Evolutionary conservation across 2,888 invertebrate genomes (phyloP), one percentile per base, ranked within the genome.

Genomic region (Geophilus truncorum): DNA sequence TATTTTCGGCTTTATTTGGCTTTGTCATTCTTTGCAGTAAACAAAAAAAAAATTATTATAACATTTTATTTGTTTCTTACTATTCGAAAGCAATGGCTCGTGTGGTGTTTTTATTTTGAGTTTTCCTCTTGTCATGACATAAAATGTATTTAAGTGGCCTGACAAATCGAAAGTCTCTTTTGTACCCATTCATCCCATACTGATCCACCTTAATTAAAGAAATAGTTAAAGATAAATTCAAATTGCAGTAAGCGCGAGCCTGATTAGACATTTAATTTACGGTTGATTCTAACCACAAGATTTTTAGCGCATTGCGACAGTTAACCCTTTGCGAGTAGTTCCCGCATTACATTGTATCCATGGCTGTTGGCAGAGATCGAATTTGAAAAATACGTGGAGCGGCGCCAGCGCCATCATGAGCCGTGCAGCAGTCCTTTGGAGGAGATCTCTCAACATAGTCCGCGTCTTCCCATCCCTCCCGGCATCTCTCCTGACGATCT

Each of bases 341-440:
- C 23, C 57, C 21, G 57, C 57, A 62, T 23, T 62, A 23, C 21
- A 62, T 62, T 23, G 0, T 62, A 62, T 62, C 57, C 57, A 62
- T 62, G 57, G 57, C 57, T 62, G 25, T 79, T 77, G 21, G 25
- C 82, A 86, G 86, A 86, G 75, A 82, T 85, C 12, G 85, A 85
- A 80, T 84, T 84, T 83, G 84, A 85, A 79, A 84, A 84, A 78
- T 83, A 84, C 40, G 82, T 84, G 12, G 84, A 84, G 76, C 84
- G 85, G 7, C 83, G 85, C 23, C 83, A 84, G 77, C 78, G 84
- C 79, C 83, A 84, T 82, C 83, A 85, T n/a, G 85, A 86, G 80
- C 82, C 83, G 9, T 85, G 85, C 81, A 80, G 84, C 5, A 86
- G 85, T 81, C 85, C 85, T 7, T 81, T 85, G n/a, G 82, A 83